These are phyloP conservation scores for Augochlorella aurata DNA, from an alignment of 2,888 invertebrate species.

Conservation along the genomic window DNA sequence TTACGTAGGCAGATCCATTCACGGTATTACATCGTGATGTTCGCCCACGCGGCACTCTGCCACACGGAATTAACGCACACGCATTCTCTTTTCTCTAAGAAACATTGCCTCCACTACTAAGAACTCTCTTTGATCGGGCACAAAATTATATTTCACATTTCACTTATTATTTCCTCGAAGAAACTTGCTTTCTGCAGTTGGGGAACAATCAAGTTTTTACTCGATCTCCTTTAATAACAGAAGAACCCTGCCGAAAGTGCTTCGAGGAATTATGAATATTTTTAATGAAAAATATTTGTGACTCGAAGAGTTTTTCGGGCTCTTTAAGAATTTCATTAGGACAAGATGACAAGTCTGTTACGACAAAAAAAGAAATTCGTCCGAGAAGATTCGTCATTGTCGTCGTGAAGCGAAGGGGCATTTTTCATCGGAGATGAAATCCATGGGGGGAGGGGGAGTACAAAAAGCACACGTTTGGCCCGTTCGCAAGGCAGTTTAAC, in stretches of 20 bases:
- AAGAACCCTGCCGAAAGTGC: background rate
- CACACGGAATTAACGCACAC: constrained; percentile 21
- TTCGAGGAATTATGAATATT: background rate
- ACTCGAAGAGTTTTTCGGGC: background rate
- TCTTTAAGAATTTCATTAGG: background rate
- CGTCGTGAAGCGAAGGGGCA: constrained; percentile 9
- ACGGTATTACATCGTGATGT: constrained; percentile 59
- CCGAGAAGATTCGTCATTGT: constrained; percentile 12
- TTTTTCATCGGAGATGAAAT: constrained; percentile 41
- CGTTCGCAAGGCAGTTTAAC: constrained; percentile 39
- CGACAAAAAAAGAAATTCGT: constrained; percentile 9
- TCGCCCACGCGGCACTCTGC: constrained; percentile 50
- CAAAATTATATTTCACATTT: background rate
- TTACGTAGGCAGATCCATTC: constrained; percentile 79
- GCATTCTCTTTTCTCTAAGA: constrained; percentile 26
- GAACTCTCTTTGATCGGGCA: background rate
- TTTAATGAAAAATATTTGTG: background rate
- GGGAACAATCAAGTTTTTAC: background rate
- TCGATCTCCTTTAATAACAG: background rate
- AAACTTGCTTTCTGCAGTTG: background rate
- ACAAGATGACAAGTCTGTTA: background rate
- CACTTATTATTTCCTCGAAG: background rate
- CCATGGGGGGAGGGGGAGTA: background rate
- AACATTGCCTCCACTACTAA: background rate
- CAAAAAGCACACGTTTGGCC: constrained; percentile 38